These are phyloP conservation scores for Anastrepha ludens DNA, from an alignment of 1,140 invertebrate species.

Conservation along the genomic window DNA sequence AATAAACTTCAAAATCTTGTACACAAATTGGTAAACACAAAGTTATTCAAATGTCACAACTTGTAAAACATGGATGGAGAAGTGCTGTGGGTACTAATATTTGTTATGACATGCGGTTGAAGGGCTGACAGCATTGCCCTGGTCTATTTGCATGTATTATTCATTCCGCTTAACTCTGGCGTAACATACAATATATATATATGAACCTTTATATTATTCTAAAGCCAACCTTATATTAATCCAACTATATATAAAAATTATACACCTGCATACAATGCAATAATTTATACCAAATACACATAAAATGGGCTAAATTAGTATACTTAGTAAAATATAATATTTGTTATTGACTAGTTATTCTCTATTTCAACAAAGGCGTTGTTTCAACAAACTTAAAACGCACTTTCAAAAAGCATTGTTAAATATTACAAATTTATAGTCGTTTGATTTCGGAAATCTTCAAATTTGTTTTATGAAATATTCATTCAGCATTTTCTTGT, in stretches of 20 bases:
- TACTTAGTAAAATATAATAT: too few relatives aligned
- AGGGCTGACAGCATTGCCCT: not conserved
- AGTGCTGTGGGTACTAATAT: not conserved
- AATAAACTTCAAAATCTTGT: not conserved
- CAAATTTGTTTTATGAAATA: not conserved
- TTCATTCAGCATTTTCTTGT: constrained; percentile 1
- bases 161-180: not conserved
- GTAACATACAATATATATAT: constrained; percentile 2
- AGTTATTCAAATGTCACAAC: not conserved
- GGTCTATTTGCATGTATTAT: not conserved
- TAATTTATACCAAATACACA: not conserved
- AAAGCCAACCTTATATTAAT: not conserved
- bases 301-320: not conserved
- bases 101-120: not conserved
- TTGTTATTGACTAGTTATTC: too few relatives aligned
- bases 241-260: not conserved
- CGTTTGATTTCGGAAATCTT: not conserved
- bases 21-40: constrained; percentile 5
- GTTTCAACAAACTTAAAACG: too few relatives aligned
- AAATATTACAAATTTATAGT: not conserved
- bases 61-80: not conserved
- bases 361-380: too few relatives aligned
- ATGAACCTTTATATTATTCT: not conserved
- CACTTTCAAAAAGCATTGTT: too few relatives aligned
- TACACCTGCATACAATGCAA: not conserved